Base-by-base conservation (phyloP, 2,888 invertebrate genomes). In the Abscondita cerata region DNA sequence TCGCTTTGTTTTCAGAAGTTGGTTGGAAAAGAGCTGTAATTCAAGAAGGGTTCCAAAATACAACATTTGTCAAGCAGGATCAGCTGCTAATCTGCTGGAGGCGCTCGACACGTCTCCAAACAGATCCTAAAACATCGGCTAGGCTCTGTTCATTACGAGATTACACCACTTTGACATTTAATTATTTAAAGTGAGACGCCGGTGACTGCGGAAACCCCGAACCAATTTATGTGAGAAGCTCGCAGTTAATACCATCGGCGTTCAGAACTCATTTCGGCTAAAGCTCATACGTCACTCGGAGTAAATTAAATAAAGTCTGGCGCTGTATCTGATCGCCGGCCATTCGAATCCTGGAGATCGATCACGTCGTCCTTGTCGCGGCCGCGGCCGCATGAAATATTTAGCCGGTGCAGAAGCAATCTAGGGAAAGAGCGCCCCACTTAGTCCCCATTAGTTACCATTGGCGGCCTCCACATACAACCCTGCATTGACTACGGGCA, bases 231-330 rank as follows among this genome's bases (percentile, higher is more conserved):
- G 75, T 75, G 75, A 75, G 74, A 71, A 68, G 70, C 67, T 68
- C 65, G 68, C 71, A 66, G 70, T 70, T 72, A 72, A 73, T 73
- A 71, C 71, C 69, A 64, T 60, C 68, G 65, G 61, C 72, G 72
- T 73, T 72, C 72, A 72, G 72, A 75, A 73, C 75, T 76, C 74
- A 75, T 76, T 76, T 74, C 71, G 72, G 73, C 72, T 73, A 74
- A 74, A 76, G 75, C 75, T 76, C 76, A 73, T 76, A 76, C 76
- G 75, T 77, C 77, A 77, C 77, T 73, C 71, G 69, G 72, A 75
- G 74, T 77, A 77, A 78, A 78, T 78, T 77, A 77, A 78, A 78
- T 78, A 77, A 77, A 77, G 76, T 78, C 76, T 73, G 71, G 73
- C 70, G 68, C 70, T 72, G 71, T 75, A 76, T 76, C 75, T 75